A percentile compares a stretch with the other conserved stretches of the same genome.
phyloP scores from a whole-genome alignment of 2,113 vertebrate genomes.

The Odobenus rosmarus region DNA sequence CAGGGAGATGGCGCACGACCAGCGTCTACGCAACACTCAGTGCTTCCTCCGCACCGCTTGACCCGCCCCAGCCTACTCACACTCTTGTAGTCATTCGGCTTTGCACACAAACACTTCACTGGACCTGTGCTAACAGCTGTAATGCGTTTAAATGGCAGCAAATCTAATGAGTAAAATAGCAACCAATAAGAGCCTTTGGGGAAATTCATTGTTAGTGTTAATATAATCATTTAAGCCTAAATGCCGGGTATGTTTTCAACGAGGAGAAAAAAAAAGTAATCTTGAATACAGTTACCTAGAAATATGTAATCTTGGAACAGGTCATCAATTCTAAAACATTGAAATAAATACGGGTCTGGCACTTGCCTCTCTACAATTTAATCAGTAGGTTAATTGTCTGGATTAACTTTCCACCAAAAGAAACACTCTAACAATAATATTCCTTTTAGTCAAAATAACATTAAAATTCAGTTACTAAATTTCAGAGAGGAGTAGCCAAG shows the following conservation, averaged over 20 bases:
- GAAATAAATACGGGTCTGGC: not conserved
- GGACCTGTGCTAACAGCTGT: not conserved
- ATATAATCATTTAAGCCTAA: constrained; percentile 7
- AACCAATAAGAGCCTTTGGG: not conserved
- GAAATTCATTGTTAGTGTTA: not conserved
- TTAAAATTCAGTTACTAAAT: not conserved
- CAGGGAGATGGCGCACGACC: accelerated
- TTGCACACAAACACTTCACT: not conserved
- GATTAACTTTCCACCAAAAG: not conserved
- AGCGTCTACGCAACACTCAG: not conserved
- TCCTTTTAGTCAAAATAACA: not conserved
- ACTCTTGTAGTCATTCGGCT: not conserved
- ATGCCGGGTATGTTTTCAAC: constrained; percentile 18
- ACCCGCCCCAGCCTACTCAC: not conserved
- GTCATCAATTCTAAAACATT: not conserved
- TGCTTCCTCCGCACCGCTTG: accelerated
- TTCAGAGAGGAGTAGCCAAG: not conserved
- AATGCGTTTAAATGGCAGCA: not conserved
- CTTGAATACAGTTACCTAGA: not conserved
- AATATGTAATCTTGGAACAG: not conserved
- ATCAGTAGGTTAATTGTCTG: not conserved
- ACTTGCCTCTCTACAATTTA: constrained; percentile 36
- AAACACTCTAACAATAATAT: not conserved
- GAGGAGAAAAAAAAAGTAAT: not conserved
- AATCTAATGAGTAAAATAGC: not conserved